Percentiles rank a stretch among this genome's conserved stretches.
Evolutionary conservation across 2,797 vertebrate genomes (phyloP).

Genomic region (Oryzias dopingdopingensis): DNA sequence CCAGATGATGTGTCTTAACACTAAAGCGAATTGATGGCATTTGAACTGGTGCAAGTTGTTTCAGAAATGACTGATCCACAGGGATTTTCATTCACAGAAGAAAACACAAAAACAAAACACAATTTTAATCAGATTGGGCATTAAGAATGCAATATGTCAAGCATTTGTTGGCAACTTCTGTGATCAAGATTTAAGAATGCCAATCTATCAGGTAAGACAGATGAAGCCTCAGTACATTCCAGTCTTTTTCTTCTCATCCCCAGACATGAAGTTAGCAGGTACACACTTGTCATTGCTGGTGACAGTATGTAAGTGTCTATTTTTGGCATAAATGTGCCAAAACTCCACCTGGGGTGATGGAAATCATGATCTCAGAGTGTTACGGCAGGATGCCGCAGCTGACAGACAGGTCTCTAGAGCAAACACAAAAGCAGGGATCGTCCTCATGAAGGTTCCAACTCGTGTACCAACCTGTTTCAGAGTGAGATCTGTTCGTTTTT

Average conservation of each 20-base stretch:
- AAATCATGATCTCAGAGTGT: slow-evolving; percentile 35
- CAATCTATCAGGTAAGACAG: slow-evolving; percentile 12
- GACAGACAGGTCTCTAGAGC: slow-evolving; percentile 39
- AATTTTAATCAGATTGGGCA: no score
- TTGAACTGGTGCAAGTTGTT: no score
- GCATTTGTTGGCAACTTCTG: no score
- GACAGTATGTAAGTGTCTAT: slow-evolving; percentile 10
- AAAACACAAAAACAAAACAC: no score
- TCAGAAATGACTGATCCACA: no score
- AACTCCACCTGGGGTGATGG: slow-evolving; percentile 15
- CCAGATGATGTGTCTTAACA: no score
- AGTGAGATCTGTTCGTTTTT: slow-evolving; percentile 7
- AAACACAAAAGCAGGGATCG: slow-evolving; percentile 30
- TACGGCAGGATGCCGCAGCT: slow-evolving; percentile 30
- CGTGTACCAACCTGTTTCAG: slow-evolving; percentile 41
- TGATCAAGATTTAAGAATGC: background rate
- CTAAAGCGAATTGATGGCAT: no score
- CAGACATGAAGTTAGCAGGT: slow-evolving; percentile 29
- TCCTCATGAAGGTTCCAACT: slow-evolving; percentile 22
- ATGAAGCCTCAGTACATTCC: slow-evolving; percentile 17
- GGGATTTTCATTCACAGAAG: no score
- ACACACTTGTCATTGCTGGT: slow-evolving; percentile 24
- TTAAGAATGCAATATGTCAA: no score
- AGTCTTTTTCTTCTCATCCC: slow-evolving; percentile 22
- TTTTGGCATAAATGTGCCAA: background rate